Evolutionary conservation across 2,888 invertebrate genomes (phyloP).

Genomic region (Chrysina gloriosa): DNA sequence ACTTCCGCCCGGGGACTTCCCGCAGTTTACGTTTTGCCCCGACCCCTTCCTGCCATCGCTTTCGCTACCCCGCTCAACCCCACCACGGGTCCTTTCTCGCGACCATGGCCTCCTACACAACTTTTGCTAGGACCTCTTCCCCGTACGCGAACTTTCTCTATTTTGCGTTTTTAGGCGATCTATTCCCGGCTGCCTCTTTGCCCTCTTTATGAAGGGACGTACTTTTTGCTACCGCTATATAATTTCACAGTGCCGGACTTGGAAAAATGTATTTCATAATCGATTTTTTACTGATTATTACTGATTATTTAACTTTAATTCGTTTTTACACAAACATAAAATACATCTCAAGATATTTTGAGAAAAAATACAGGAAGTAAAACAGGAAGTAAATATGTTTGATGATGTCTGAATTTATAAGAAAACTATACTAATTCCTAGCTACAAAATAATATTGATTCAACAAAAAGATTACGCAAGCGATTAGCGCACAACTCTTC

Average conservation of each 20-base stretch:
- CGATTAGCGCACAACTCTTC: too few species aligned
- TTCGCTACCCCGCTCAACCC: conserved; percentile 29
- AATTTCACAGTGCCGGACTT: conserved; percentile 24
- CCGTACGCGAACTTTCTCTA: conserved; percentile 51
- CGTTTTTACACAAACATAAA: too few species aligned
- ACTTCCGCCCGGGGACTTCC: conserved; percentile 62
- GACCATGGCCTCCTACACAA: conserved; percentile 50
- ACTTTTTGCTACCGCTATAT: conserved; percentile 36
- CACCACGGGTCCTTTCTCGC: conserved; percentile 29
- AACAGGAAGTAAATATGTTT: too few species aligned
- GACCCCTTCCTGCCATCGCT: conserved; percentile 61
- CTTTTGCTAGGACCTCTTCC: conserved; percentile 51
- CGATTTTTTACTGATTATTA: not conserved
- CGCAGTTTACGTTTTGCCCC: conserved; percentile 62
- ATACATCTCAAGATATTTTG: too few species aligned
- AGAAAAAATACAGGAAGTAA: too few species aligned
- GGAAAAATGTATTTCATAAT: not conserved
- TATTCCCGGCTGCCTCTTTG: conserved; percentile 39
- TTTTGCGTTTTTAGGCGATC: conserved; percentile 51
- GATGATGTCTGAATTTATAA: too few species aligned
- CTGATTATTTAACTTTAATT: too few species aligned
- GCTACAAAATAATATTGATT: too few species aligned
- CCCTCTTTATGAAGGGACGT: conserved; percentile 41
- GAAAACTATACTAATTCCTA: too few species aligned
- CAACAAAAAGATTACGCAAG: too few species aligned